These are phyloP conservation scores for Rhinogobius similis DNA, from an alignment of 2,113 vertebrate species.

Conservation along the genomic window DNA sequence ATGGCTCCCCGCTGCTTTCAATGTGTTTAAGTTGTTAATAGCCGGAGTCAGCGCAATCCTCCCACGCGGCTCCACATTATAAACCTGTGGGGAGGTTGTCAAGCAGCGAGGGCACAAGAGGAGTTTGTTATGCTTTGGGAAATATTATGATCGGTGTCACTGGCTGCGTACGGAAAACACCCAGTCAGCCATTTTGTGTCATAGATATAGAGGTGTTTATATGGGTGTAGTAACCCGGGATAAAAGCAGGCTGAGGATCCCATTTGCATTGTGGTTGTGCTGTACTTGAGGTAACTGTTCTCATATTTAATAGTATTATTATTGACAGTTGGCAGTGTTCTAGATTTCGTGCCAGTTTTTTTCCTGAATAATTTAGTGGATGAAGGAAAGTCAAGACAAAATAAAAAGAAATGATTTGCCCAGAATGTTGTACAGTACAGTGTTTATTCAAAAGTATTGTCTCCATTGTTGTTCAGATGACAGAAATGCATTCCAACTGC, in stretches of 20 bases:
- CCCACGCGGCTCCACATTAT: slow-evolving; percentile 45
- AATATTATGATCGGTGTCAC: neutral
- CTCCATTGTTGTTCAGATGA: too few relatives aligned
- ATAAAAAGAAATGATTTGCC: too few relatives aligned
- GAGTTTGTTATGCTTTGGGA: neutral
- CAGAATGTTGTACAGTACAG: too few relatives aligned
- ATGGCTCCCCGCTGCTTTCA: slow-evolving; percentile 56
- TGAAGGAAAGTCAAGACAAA: too few relatives aligned
- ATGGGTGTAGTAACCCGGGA: neutral
- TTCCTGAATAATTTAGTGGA: too few relatives aligned
- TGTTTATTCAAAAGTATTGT: too few relatives aligned
- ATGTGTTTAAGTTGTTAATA: slow-evolving; percentile 65
- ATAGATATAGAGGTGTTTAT: neutral
- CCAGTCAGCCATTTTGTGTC: neutral
- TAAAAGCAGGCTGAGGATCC: neutral
- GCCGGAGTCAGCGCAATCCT: slow-evolving; percentile 66
- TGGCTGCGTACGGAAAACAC: neutral
- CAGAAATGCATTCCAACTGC: too few relatives aligned
- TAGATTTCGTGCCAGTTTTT: too few relatives aligned
- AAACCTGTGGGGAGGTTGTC: neutral
- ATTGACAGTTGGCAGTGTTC: neutral
- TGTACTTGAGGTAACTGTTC: neutral
- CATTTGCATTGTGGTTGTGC: neutral
- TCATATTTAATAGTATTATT: neutral
- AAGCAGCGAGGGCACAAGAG: neutral